These are phyloP conservation scores for Callospermophilus lateralis DNA, from an alignment of 2,113 vertebrate species.

Conservation along the genomic window DNA sequence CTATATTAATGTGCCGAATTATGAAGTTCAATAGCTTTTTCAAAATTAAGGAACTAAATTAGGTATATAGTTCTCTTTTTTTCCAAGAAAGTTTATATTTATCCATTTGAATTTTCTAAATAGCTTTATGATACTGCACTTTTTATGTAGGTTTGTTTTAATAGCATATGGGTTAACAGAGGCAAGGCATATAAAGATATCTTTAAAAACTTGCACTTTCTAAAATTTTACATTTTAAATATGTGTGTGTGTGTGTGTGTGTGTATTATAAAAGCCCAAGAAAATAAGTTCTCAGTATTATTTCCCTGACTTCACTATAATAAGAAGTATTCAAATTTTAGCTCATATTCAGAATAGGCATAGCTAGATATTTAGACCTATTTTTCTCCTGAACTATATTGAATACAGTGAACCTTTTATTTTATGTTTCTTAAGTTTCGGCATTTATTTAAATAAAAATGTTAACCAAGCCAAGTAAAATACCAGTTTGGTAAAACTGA, in stretches of 20 bases:
- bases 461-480: slow-evolving; percentile 85
- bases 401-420: slow-evolving; percentile 81
- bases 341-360: slow-evolving; percentile 76
- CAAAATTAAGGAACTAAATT: slow-evolving; percentile 67
- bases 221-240: slow-evolving; percentile 32
- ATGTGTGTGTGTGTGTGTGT: background rate
- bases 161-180: background rate
- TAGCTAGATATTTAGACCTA: slow-evolving; percentile 56
- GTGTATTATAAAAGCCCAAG: slow-evolving; percentile 57
- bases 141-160: background rate
- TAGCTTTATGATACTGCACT: background rate
- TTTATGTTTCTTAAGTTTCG: slow-evolving; percentile 85
- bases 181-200: background rate
- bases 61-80: background rate
- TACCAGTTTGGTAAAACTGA: slow-evolving; percentile 77
- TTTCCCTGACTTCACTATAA: slow-evolving; percentile 64
- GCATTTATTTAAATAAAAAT: slow-evolving; percentile 85
- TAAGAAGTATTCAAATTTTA: slow-evolving; percentile 73
- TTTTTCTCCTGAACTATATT: slow-evolving; percentile 73
- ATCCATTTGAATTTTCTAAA: slow-evolving; percentile 52
- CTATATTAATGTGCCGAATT: slow-evolving; percentile 9
- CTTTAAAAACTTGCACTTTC: slow-evolving; percentile 19
- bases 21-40: slow-evolving; percentile 33
- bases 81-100: background rate
- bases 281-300: slow-evolving; percentile 66